phyloP scores from a whole-genome alignment of 2,888 invertebrate species.

The Temnothorax unifasciatus region DNA sequence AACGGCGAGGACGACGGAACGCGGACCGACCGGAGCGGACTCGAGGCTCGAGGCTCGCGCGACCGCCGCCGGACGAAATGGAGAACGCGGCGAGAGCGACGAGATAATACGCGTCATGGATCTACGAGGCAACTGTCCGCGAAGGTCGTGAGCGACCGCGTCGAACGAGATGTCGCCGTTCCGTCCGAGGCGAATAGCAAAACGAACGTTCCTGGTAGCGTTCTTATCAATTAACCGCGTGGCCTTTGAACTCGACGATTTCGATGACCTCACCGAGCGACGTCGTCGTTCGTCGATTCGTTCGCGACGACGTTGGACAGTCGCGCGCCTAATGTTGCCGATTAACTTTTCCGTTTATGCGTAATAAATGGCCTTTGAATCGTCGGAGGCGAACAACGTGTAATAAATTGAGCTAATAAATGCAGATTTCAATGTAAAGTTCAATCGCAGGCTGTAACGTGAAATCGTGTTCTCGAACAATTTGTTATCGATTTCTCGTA shows the following conservation, averaged over 20 bases:
- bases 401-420: neutral
- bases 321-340: neutral
- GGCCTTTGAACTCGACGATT: conserved; percentile 42
- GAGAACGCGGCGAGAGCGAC: neutral
- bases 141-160: neutral
- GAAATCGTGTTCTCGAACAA: neutral
- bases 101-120: conserved; percentile 14
- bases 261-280: conserved; percentile 1
- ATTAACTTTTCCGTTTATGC: conserved; percentile 9
- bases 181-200: neutral
- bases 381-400: neutral
- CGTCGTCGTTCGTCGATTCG: neutral
- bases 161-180: conserved; percentile 10
- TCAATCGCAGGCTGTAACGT: neutral
- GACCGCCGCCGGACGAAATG: neutral
- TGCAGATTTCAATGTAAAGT: neutral
- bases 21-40: neutral
- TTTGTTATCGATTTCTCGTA: neutral
- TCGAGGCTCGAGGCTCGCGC: neutral
- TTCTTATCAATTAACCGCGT: conserved; percentile 53
- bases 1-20: neutral
- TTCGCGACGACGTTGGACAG: neutral
- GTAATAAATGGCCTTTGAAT: neutral
- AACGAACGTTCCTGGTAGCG: conserved; percentile 22
- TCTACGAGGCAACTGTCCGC: conserved; percentile 22